Conservation (phyloP, 1,140 invertebrate genomes). For the Contarinia nasturtii region DNA sequence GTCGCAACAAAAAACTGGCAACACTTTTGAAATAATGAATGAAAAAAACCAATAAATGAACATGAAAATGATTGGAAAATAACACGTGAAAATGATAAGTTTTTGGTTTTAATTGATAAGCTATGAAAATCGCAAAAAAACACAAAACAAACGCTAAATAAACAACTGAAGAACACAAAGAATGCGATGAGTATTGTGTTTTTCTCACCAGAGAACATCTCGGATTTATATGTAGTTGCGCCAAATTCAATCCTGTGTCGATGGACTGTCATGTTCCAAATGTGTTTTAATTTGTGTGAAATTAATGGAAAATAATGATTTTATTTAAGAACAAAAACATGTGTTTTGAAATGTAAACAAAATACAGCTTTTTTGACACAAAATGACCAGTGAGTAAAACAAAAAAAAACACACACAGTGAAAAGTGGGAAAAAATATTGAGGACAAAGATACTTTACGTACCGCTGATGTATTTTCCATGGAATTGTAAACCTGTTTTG, state of each 20-base stretch:
- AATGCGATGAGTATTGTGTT: background rate
- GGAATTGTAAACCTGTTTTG: slow-evolving; percentile 37
- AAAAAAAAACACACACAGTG: no score
- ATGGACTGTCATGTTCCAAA: slow-evolving; percentile 5
- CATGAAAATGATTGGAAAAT: background rate
- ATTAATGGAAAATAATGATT: no score
- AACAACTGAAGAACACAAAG: no score
- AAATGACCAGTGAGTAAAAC: no score
- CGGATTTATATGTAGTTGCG: slow-evolving; percentile 5
- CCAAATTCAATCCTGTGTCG: slow-evolving; percentile 9
- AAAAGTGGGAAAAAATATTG: background rate
- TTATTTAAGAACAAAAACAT: no score
- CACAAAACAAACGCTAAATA: no score
- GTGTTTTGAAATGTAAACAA: no score
- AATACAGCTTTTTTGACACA: no score
- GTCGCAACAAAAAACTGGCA: background rate
- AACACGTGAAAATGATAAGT: no score
- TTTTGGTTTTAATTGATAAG: no score
- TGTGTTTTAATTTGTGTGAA: no score
- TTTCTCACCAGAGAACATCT: slow-evolving; percentile 7
- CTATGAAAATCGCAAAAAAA: no score
- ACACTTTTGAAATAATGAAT: background rate
- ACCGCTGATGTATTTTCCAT: slow-evolving; percentile 33
- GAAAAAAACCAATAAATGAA: background rate
- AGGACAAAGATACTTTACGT: slow-evolving; percentile 11